Percentiles rank a stretch among this genome's conserved stretches.
Conservation (phyloP, 2,797 vertebrate species). For the Leptodactylus fallax region DNA sequence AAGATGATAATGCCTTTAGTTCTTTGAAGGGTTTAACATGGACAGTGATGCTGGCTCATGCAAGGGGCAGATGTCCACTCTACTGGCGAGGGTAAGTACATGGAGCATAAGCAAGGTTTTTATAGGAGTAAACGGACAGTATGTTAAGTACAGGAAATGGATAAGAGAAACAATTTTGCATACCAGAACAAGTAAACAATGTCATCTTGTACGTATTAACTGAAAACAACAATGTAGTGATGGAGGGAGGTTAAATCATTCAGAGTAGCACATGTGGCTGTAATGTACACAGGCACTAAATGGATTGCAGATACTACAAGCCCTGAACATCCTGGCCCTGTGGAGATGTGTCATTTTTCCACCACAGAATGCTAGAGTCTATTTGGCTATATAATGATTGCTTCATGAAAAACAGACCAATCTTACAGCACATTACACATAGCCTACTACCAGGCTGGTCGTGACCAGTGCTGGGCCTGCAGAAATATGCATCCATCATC, state of each 20-base stretch:
- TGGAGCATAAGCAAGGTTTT: not conserved
- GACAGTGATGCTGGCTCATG: not conserved
- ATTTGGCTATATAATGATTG: conserved; percentile 11
- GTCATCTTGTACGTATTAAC: not conserved
- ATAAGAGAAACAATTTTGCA: not conserved
- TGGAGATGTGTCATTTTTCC: not conserved
- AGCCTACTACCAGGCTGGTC: not conserved
- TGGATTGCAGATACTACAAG: conserved; percentile 41
- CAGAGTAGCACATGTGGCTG: conserved; percentile 2
- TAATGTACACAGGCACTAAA: conserved; percentile 51
- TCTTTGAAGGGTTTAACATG: not conserved
- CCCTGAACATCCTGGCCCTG: conserved; percentile 9
- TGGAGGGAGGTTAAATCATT: conserved; percentile 9
- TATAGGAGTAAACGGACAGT: not conserved
- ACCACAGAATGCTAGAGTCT: not conserved
- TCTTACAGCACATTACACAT: conserved; percentile 7
- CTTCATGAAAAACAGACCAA: conserved; percentile 27
- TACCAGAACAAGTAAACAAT: conserved; percentile 13
- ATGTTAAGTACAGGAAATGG: not conserved
- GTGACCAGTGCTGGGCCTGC: not conserved
- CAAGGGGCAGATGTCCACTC: not conserved
- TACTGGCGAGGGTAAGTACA: not conserved
- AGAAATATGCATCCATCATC: not conserved
- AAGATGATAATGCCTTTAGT: not conserved
- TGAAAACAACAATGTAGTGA: not conserved